phyloP scores from a whole-genome alignment of 2,888 invertebrate genomes.

The Muscina levida region DNA sequence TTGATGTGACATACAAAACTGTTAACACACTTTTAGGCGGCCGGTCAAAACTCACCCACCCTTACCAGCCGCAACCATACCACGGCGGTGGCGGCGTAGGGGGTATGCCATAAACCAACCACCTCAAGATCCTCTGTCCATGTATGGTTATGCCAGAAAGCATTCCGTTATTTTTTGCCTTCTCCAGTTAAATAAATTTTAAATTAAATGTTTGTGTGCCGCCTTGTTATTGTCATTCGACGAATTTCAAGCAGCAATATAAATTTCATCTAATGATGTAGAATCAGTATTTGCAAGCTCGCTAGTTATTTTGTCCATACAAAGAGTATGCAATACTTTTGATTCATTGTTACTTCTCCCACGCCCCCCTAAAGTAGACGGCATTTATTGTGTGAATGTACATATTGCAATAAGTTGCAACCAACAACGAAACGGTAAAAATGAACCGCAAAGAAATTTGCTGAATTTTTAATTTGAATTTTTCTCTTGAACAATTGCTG shows the following conservation, averaged over 20 bases:
- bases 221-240: conserved; percentile 1
- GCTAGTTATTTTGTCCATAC: conserved; percentile 1
- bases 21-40: conserved; percentile 63
- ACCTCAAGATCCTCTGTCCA: background rate
- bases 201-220: conserved; percentile 41
- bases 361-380: background rate
- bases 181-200: conserved; percentile 41
- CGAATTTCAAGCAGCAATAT: conserved; percentile 34
- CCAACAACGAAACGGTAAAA: conserved; percentile 22
- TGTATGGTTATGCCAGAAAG: background rate
- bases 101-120: background rate
- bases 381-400: conserved; percentile 28
- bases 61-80: background rate
- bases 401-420: conserved; percentile 28
- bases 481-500: background rate
- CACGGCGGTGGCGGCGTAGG: background rate
- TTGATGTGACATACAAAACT: conserved; percentile 53
- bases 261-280: conserved; percentile 57
- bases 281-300: conserved; percentile 22
- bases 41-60: conserved; percentile 5
- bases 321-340: conserved; percentile 18
- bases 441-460: conserved; percentile 5
- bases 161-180: too few species aligned
- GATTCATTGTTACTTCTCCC: background rate
- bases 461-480: conserved; percentile 37